phyloP scores from a whole-genome alignment of 2,113 vertebrate species.

The Mirza zaza region DNA sequence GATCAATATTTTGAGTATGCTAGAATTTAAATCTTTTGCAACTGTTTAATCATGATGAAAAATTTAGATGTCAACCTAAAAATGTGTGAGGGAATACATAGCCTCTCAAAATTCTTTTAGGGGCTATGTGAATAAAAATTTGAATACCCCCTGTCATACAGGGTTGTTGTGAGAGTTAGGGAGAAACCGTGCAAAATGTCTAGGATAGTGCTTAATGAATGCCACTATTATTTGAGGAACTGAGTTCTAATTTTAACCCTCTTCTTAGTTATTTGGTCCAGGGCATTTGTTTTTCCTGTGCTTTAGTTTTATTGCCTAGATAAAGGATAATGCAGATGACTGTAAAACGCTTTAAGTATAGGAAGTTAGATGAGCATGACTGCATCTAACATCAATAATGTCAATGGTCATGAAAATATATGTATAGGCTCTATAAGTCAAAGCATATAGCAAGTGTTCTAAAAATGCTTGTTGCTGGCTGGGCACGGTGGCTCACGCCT shows the following conservation, averaged over 20 bases:
- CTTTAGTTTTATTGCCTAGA: slow-evolving; percentile 3
- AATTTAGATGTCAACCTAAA: neutral
- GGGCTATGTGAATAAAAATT: neutral
- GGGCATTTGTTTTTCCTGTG: neutral
- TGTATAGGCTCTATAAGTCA: neutral
- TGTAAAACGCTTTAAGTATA: neutral
- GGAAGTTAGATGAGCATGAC: slow-evolving; percentile 19
- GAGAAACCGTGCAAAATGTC: neutral
- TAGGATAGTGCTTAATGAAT: neutral
- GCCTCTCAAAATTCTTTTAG: neutral
- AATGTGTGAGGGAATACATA: neutral
- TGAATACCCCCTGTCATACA: too few relatives aligned
- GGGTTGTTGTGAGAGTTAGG: neutral
- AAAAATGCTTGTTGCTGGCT: neutral
- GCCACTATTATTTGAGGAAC: neutral
- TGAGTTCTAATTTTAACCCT: neutral
- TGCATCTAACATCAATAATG: neutral
- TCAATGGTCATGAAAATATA: neutral
- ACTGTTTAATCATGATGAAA: too few relatives aligned
- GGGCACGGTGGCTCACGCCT: too few relatives aligned
- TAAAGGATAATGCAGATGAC: slow-evolving; percentile 1
- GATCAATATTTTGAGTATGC: neutral
- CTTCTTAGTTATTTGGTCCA: neutral
- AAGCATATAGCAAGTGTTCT: neutral
- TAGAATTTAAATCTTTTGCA: neutral